Conservation (phyloP, 2,888 invertebrate species). For the Clanis bilineata region DNA sequence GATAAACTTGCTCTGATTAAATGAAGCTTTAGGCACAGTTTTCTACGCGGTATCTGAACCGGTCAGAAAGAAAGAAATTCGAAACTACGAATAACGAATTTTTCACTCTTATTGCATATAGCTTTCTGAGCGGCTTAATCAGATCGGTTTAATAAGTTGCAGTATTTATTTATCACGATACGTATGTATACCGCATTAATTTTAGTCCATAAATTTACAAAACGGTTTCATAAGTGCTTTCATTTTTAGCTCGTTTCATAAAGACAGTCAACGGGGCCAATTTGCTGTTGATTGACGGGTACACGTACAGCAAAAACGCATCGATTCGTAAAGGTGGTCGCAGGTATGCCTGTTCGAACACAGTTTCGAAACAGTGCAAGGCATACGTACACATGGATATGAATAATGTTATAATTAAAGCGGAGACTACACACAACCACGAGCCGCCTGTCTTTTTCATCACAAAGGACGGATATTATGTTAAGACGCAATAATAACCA, state of each 20-base stretch:
- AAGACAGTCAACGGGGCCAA: slow-evolving; percentile 23
- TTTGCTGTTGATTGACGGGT: slow-evolving; percentile 32
- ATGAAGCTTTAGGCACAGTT: too few relatives aligned
- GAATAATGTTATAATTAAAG: slow-evolving; percentile 26
- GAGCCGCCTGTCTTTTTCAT: slow-evolving; percentile 27
- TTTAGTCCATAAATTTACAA: neutral
- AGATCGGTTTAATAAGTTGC: too few relatives aligned
- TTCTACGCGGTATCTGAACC: too few relatives aligned
- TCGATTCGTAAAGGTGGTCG: slow-evolving; percentile 26
- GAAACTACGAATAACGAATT: too few relatives aligned
- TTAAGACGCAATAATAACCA: neutral
- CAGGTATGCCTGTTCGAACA: slow-evolving; percentile 43
- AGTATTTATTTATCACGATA: too few relatives aligned
- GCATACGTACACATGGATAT: slow-evolving; percentile 33
- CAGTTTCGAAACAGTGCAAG: slow-evolving; percentile 28
- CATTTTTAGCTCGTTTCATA: slow-evolving; percentile 31
- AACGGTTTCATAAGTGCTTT: neutral
- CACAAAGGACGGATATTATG: slow-evolving; percentile 23
- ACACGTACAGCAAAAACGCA: slow-evolving; percentile 33
- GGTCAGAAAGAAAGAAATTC: too few relatives aligned
- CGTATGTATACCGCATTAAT: neutral
- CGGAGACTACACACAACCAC: slow-evolving; percentile 35
- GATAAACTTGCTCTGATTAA: too few relatives aligned
- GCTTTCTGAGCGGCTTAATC: too few relatives aligned
- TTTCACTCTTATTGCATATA: too few relatives aligned